Evolutionary conservation across 2,113 vertebrate genomes (phyloP).

Genomic region (Ammodytes marinus): DNA sequence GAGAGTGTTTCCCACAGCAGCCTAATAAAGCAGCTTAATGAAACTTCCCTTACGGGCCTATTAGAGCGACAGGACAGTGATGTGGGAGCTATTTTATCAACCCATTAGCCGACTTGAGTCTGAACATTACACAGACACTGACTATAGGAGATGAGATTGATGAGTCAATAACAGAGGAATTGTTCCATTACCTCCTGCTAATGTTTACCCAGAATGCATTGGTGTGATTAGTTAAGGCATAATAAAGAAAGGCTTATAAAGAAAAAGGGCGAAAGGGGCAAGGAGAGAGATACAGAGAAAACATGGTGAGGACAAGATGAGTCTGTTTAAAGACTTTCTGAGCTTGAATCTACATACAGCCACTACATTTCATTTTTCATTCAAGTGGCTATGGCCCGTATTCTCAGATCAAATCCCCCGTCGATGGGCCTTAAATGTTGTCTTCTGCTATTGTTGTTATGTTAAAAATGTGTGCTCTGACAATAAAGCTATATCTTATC

Average conservation of each 20-base stretch:
- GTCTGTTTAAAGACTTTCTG: accelerated
- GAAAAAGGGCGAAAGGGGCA: not conserved
- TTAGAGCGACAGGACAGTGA: constrained; percentile 37
- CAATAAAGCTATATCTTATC: too few relatives aligned
- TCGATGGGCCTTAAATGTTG: too few relatives aligned
- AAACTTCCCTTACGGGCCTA: constrained; percentile 39
- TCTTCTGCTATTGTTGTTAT: too few relatives aligned
- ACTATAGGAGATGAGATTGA: constrained; percentile 44
- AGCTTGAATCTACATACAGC: not conserved
- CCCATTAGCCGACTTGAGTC: constrained; percentile 41
- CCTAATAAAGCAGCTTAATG: constrained; percentile 46
- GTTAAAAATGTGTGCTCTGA: not conserved
- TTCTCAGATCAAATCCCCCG: too few relatives aligned
- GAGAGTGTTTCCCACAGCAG: constrained; percentile 49
- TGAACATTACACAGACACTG: constrained; percentile 35
- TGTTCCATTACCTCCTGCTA: constrained; percentile 48
- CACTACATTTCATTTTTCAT: not conserved
- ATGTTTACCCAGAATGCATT: constrained; percentile 61
- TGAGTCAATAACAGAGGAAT: constrained; percentile 59
- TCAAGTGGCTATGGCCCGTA: too few relatives aligned
- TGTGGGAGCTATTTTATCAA: constrained; percentile 40
- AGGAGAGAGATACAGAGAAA: not conserved
- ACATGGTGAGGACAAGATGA: not conserved
- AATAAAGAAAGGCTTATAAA: constrained; percentile 13
- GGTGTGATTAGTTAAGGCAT: constrained; percentile 32